A percentile compares a stretch with the other conserved stretches of the same genome.
Evolutionary conservation across 64 coral and sea anemone species (phyloP).

Genomic region (Dendronephthya gigantea): DNA sequence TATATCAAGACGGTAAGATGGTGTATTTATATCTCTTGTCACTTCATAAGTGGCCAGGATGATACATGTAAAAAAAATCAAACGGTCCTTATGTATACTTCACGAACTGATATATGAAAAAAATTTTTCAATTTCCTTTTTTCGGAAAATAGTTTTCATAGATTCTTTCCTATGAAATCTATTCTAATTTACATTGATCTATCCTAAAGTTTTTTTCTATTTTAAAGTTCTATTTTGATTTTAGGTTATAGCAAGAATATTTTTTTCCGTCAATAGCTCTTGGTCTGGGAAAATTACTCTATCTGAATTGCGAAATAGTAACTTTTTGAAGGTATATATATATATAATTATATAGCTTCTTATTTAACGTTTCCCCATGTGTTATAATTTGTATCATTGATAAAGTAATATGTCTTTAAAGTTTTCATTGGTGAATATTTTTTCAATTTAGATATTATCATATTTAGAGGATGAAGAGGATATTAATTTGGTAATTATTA

Average conservation of each 20-base stretch:
- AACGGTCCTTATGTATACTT: too few relatives aligned
- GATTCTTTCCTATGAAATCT: neutral
- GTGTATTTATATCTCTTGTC: neutral
- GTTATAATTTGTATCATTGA: too few relatives aligned
- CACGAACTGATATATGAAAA: too few relatives aligned
- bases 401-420: neutral
- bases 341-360: neutral
- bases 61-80: too few relatives aligned
- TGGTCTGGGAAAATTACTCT: conserved; percentile 93
- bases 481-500: conserved; percentile 59
- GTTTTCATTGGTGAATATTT: neutral
- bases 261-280: conserved; percentile 96
- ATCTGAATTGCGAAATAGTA: conserved; percentile 82
- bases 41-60: too few relatives aligned
- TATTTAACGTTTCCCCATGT: too few relatives aligned
- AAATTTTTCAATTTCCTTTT: neutral
- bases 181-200: neutral
- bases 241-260: conserved; percentile 98
- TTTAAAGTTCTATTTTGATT: too few relatives aligned
- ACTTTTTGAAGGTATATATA: conserved; percentile 71
- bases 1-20: conserved; percentile 86
- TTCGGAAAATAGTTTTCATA: neutral
- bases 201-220: too few relatives aligned
- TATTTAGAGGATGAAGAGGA: conserved; percentile 82
- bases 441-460: conserved; percentile 55